Base-by-base conservation (phyloP, 2,113 vertebrate species). In the Anseranas semipalmata region DNA sequence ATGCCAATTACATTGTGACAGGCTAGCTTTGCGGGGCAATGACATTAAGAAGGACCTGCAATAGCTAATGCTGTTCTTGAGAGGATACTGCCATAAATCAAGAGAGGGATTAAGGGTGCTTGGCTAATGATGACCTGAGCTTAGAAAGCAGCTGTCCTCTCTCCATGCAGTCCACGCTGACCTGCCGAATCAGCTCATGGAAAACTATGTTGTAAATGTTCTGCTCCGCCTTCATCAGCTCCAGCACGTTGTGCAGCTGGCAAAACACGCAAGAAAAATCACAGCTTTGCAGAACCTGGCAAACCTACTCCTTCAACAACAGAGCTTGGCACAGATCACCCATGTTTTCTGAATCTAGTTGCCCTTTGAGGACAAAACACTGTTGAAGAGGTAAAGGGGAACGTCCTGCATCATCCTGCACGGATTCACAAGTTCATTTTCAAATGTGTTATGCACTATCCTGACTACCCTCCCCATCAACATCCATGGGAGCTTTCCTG, bases 171-270 rank as follows among this genome's bases (percentile, higher is more conserved):
- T 98, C 98, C 91, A 99, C 98, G 10, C 98, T 99, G 97, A 99
- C 98, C 96, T 99, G 99, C 58, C 98, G 97, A 96, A 99, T 99
- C 84, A 99, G 83, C 67, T 99, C 98, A 79, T 99, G 99, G 96
- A 99, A 99, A 56, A 99, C 91, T 3, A 98, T 97, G 88, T 99
- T 99, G 96, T 99, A 99, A 97, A 99, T 99, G 73, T 98, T 98
- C 97, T 99, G 99, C 83, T 99, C 99, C 9, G 93, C 97, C 86
- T 97, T 98, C 89, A 99, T 86, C 65, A 99, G 63, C 68, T 99
- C 97, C 56, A 99, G 95, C 50, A 98, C 55, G 56, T 98, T 97
- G 90, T 99, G 98, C 96, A 99, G 98, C 99, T 99, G 93, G 25
- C 22, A 74, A 95, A 96, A 95, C 32, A 93, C 25, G 66, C 6